Evolutionary conservation across 2,113 vertebrate genomes (phyloP).

Genomic region (Deroptyus accipitrinus): DNA sequence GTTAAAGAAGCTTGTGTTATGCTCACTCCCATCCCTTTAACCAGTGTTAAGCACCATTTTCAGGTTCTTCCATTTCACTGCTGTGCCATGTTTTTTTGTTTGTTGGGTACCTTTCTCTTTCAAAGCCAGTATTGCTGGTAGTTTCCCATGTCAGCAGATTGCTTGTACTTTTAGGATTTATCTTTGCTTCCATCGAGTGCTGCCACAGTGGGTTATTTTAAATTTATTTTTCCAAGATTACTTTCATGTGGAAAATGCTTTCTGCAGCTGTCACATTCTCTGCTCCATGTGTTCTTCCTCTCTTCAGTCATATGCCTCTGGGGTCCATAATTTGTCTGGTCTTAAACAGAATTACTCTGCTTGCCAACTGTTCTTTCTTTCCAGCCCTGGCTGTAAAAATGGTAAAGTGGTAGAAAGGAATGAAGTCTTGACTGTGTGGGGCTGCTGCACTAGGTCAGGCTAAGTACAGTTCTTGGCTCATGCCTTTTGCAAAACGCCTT

Average conservation of each 20-base stretch:
- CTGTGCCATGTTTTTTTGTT: not conserved
- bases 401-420: not conserved
- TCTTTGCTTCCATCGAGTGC: not conserved
- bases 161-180: not conserved
- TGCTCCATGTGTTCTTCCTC: not conserved
- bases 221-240: not conserved
- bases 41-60: not conserved
- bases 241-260: not conserved
- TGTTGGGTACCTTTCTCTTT: not conserved
- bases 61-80: not conserved
- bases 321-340: not conserved
- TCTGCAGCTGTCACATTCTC: not conserved
- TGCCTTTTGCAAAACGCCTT: not conserved
- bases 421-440: not conserved
- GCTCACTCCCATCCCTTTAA: not conserved
- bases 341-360: not conserved
- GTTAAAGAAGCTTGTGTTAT: not conserved
- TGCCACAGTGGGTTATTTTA: not conserved
- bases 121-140: not conserved
- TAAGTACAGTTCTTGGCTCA: not conserved
- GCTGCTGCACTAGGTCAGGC: not conserved
- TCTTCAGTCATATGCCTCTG: not conserved
- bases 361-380: not conserved
- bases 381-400: not conserved
- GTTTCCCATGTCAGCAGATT: not conserved